Base-by-base conservation (phyloP, 2,113 vertebrate genomes). In the Trematomus loennbergii region DNA sequence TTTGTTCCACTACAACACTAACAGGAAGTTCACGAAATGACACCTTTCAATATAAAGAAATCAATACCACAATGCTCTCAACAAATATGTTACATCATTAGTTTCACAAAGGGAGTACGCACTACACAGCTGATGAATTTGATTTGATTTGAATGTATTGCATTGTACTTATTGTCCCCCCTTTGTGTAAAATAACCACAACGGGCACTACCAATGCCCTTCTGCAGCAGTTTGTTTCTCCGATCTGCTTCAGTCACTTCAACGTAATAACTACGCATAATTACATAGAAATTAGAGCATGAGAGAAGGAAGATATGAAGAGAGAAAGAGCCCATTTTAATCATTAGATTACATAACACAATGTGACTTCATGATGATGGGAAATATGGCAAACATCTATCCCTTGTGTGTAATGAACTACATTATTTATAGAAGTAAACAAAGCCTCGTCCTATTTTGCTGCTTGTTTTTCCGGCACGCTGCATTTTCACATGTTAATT, bases 381-480 rank as follows among this genome's bases (percentile, higher is more conserved):
- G 9, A 86, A 81, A 79, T 67, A 84, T 86, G 68, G 70, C 83
- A n/a, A 78, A 66, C 64, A 58, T 81, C 57, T 68, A 73, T 79
- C 79, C 69, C 48, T 12, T 8, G 65, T 85, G 86, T 78, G 60
- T 75, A 71, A 66, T 88, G 82, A 75, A 66, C 68, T 65, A 53
- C 82, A 86, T 84, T 86, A 85, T 90, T 88, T 85, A 85, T 63
- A 81, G 68, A 76, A n/a, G 80, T 76, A 89, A 92, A 85, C 66
- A 89, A 88, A 84, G 65, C 83, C 64, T 72, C 45, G 75, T 69
- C 72, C 81, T 69, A 84, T 82, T 91, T 88, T 69, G 72, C 50
- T 12, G 20, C 77, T 54, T 66, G 54, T 82, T 82, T 82, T 67
- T 40, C 65, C 25, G 33, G 43, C 66, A 43, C 8, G 9, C 25